A percentile compares a stretch with the other conserved stretches of the same genome.
phyloP scores from a whole-genome alignment of 1,140 invertebrate species.

The Solenopsis invicta region DNA sequence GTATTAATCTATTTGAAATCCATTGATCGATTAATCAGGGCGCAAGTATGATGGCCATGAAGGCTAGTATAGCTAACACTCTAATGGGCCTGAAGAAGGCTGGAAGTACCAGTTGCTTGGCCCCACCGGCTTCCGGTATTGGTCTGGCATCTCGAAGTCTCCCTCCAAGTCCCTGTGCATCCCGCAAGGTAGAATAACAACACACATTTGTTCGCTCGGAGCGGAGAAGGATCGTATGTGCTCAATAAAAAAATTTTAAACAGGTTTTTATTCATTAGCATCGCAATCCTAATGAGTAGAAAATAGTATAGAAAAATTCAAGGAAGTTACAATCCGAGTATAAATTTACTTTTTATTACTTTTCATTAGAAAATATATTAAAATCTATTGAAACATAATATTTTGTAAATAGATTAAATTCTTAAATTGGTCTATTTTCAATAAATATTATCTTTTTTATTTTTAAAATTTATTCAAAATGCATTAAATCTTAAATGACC shows the following conservation, averaged over 20 bases:
- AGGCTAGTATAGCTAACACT: conserved; percentile 87
- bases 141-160: conserved; percentile 90
- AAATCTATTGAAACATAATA: neutral
- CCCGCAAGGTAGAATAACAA: conserved; percentile 87
- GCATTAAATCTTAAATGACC: neutral
- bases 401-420: neutral
- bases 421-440: neutral
- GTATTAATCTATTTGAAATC: conserved; percentile 78
- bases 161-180: conserved; percentile 92
- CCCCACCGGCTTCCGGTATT: conserved; percentile 87
- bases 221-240: conserved; percentile 63
- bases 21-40: conserved; percentile 85
- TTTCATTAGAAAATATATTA: conserved; percentile 19
- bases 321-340: neutral
- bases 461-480: neutral
- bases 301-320: neutral
- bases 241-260: conserved; percentile 17
- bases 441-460: neutral
- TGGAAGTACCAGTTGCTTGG: conserved; percentile 89
- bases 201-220: conserved; percentile 67
- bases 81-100: conserved; percentile 88
- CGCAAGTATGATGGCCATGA: conserved; percentile 86
- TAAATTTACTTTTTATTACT: neutral
- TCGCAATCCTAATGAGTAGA: neutral
- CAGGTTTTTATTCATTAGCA: neutral